Base-by-base conservation (phyloP, 2,888 invertebrate genomes). In the Cheilosia soror region DNA sequence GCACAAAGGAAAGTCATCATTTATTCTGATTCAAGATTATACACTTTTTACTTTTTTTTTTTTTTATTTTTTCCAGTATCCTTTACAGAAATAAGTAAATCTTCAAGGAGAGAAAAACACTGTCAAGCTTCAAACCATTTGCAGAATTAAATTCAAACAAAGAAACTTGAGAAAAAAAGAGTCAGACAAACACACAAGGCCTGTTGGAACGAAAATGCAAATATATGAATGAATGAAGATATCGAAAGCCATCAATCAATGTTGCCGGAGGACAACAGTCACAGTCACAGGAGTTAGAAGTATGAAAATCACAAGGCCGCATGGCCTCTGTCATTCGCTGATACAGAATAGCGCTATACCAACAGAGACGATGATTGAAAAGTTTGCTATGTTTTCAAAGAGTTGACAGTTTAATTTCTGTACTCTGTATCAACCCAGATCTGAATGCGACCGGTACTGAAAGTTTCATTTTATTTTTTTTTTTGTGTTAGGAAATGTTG, bases 361-460 rank as follows among this genome's bases (percentile, higher is more conserved):
- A 68, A 11, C 31, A 65, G 9, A 51, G 79, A 69, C 79, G 63
- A 85, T 85, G 81, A 81, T 85, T 76, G 81, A 85, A 81, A 81
- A 81, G 81, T 81, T 81, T 72, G 62, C 51, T 76, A 44, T 80
- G 72, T 76, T 81, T 62, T 72, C 81, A 85, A 81, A 72, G 72
- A 77, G 81, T 85, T 85, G 85, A 85, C 85, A 85, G 85, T 85
- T 85, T 85, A 85, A 85, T 85, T 85, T 85, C 76, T 63, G 66
- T 68, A 57, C 68, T 60, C 66, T 75, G 65, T 63, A 79, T 69
- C 84, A 79, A 79, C 80, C 84, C 71, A 84, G 47, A 76, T 84
- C 53, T 55, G 63, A 60, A 53, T 71, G 53, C 33, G 58, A 79
- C 73, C 68, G 63, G 65, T 65, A 73, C 79, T 73, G 53, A 58